A percentile compares a stretch with the other conserved stretches of the same genome.
phyloP scores from a whole-genome alignment of 37 sponge, comb jelly and placozoan species.

The Spongia lamella region DNA sequence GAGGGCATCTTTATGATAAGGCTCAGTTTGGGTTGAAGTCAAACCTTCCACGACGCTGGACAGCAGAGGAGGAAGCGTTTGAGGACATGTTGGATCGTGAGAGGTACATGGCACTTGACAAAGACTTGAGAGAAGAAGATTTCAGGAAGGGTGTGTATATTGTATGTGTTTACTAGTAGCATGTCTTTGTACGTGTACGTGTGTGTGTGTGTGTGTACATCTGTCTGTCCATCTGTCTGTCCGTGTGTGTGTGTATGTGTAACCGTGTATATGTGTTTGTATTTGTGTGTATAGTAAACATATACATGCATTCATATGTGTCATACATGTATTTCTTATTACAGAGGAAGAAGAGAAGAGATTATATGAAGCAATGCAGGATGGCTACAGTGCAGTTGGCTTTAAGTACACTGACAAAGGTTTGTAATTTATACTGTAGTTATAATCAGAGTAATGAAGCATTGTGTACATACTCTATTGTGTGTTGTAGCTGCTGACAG shows the following conservation, averaged over 20 bases:
- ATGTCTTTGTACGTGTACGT: neutral
- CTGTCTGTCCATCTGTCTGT: neutral
- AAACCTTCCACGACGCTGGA: constrained; percentile 47
- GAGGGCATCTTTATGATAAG: constrained; percentile 75
- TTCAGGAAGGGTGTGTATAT: constrained; percentile 25
- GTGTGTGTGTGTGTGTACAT: neutral
- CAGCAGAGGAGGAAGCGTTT: constrained; percentile 57
- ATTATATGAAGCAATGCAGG: neutral
- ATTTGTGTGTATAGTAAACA: neutral
- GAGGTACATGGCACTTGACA: constrained; percentile 74
- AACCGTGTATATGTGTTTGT: neutral
- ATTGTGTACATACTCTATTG: too few species aligned
- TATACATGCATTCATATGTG: neutral
- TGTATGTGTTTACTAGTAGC: neutral
- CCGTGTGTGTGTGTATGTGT: constrained; percentile 7
- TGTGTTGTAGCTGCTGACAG: too few species aligned
- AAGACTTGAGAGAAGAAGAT: constrained; percentile 65
- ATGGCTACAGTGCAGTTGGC: constrained; percentile 64
- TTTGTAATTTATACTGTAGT: neutral
- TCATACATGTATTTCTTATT: neutral
- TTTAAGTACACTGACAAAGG: constrained; percentile 38
- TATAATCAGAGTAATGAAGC: too few species aligned
- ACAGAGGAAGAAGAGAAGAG: constrained; percentile 76
- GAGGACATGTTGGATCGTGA: constrained; percentile 82
- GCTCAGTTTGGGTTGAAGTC: constrained; percentile 78